Base-by-base conservation (phyloP, 2,113 vertebrate species). In the Lepus europaeus region DNA sequence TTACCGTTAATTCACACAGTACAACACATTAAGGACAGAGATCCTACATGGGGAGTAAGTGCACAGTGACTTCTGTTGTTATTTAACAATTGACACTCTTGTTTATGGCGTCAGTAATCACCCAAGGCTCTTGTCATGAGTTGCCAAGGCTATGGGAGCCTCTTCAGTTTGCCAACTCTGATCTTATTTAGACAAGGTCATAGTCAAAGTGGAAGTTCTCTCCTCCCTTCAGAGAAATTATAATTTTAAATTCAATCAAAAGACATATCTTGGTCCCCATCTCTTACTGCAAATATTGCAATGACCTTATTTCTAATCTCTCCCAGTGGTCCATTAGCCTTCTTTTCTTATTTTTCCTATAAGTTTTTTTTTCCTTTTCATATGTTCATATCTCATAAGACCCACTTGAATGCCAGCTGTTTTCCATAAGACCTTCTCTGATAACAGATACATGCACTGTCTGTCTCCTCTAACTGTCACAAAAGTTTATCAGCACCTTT, bases 241-340 rank as follows among this genome's bases (percentile, higher is more conserved):
- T 53, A 72, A 86, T 83, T 74, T 94, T 81, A 77, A 89, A 94
- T 1, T 78, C 63, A 64, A 31, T 56, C n/a, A 64, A 6, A 74
- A 16, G 4, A 39, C 74, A 5, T 82, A 29, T 12, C 6, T 31
- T 1, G 6, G 17, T 72, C 53, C 19, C 31, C 25, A 25, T 23
- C 4, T 3, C 31, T 27, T 56, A 9, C 33, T 8, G 79, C 9
- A 16, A 51, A 25, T 84, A 17, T 39, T 36, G 5, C 17, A 93
- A 23, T 72, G 45, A 78, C 4, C n/a, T 25, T 36, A 31, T 88
- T 76, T 61, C 79, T 63, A 16, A 9, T 63, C 11, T 84, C 66
- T 69, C n/a, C 23, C 36, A 45, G 8, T 20, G 11, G 31, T 13
- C 73, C 64, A 25, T 13, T 33, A 51, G 36, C 2, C n/a, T 74